phyloP scores from a whole-genome alignment of 2,888 invertebrate species.

The Cylloceria caligata region DNA sequence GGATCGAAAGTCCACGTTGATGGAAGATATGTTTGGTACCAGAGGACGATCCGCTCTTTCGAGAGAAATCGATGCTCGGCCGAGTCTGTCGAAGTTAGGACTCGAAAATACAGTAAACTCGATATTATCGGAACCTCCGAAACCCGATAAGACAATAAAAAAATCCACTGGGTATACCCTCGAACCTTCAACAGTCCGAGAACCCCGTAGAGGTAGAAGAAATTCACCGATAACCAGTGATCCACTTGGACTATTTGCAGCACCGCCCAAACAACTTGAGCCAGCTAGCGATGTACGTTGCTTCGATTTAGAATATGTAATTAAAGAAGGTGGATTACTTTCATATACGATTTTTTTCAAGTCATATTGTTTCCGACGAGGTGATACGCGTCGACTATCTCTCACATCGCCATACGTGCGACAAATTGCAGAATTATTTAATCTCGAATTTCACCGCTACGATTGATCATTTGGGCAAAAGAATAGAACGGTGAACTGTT shows the following conservation, averaged over 20 bases:
- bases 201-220: slow-evolving; percentile 77
- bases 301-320: background rate
- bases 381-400: no score
- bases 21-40: slow-evolving; percentile 78
- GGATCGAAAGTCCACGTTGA: slow-evolving; percentile 74
- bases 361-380: no score
- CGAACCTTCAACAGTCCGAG: slow-evolving; percentile 71
- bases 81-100: slow-evolving; percentile 52
- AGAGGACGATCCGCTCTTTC: slow-evolving; percentile 58
- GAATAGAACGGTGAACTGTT: no score
- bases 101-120: slow-evolving; percentile 57
- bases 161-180: slow-evolving; percentile 68
- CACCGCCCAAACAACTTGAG: slow-evolving; percentile 39
- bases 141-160: slow-evolving; percentile 63
- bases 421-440: no score
- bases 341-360: no score
- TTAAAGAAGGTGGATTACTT: background rate
- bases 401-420: no score
- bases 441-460: no score
- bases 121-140: slow-evolving; percentile 60
- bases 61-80: slow-evolving; percentile 54
- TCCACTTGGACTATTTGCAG: slow-evolving; percentile 78
- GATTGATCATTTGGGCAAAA: no score
- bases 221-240: slow-evolving; percentile 75
- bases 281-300: slow-evolving; percentile 50